Base-by-base conservation (phyloP, 1,140 invertebrate species). In the Caerostris darwini region DNA sequence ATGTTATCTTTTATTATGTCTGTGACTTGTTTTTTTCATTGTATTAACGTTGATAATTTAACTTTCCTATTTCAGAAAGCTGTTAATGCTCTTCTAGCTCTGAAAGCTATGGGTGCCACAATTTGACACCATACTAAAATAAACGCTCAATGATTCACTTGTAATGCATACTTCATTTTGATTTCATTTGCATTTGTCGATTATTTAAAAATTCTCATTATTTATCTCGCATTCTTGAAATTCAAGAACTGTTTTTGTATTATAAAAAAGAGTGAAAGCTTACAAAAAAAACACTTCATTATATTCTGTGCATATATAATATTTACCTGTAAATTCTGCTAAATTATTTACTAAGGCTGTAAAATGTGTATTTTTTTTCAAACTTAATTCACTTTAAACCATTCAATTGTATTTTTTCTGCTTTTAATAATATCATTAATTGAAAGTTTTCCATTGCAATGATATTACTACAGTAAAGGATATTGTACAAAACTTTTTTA, bases 41-140 rank as follows among this genome's bases (percentile, higher is more conserved):
- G 2, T 34, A 34, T 34, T 34, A 34, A 34, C 2, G 34, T 34
- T 34, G 34, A 34, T 34, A 34, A 34, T 34, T 34, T 2, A n/a
- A 88, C 77, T 59, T 53, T 90, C 19, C 19, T 53, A 12, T 86
- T 91, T 71, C 83, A 96, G 96, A 98, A 98, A 96, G 98, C 97
- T 0, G 97, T 98, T 7, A 97, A 98, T 94, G 98, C 98, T 8
- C 98, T 98, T 95, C 97, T 98, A 81, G 98, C 98, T 3, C 96
- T 98, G 10, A 96, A 96, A 95, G 96, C 97, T 94, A 98, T 98
- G 97, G 95, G 95, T 53, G 95, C 95, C 2, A 95, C 92, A n/a
- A 95, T 94, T 67, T 95, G 57, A 94, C 54, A 53, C 34, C 67
- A 85, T 17, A 7, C 2, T 34, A 57, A n/a, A 19, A 5, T 83